Evolutionary conservation across 2,113 vertebrate genomes (phyloP), one percentile per base, ranked within the genome.

Genomic region (Semicossyphus pulcher): DNA sequence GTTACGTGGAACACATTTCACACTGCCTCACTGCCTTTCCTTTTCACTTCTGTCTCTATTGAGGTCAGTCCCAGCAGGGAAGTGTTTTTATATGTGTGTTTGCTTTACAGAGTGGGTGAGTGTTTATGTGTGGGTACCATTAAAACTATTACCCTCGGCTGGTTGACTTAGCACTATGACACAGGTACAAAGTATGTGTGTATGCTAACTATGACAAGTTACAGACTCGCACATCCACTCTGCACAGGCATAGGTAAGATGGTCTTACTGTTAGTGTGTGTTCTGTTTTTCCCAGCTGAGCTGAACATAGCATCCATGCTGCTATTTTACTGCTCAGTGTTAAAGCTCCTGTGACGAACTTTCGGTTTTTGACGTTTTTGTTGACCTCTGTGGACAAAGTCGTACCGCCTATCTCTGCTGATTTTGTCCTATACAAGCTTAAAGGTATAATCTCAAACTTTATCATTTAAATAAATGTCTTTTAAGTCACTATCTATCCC

Each of bases 181-280:
- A 60, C 68, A 64, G 70, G 69, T 56, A 64, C 57, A 62, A 39
- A 70, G 73, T 5, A 32, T 60, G 51, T 39, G 26, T 36, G 48
- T 54, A 18, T 3, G 8, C 42, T 37, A 49, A 37, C 47, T 23
- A n/a, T n/a, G 58, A 69, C 10, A 29, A 67, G 18, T 39, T 39
- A 15, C 61, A 67, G 20, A 51, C 29, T 44, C 41, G 18, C 28
- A 26, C 34, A 58, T 1, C 1, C 28, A 2, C 23, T 42, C 11
- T 20, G 71, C 51, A 21, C 23, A 7, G 49, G 18, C 54, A 25
- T 61, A 41, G 39, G 15, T 70, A 26, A 52, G 41, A 53, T 59
- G 10, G 31, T 48, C 42, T 21, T 21, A 28, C 31, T 45, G 21
- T 51, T 15, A 23, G n/a, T 45, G 45, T 39, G 48, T 52, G 8